Percentiles rank a stretch among this genome's conserved stretches.
These are phyloP conservation scores for Anoplophora glabripennis DNA, from an alignment of 1,140 invertebrate genomes.

Conservation along the genomic window DNA sequence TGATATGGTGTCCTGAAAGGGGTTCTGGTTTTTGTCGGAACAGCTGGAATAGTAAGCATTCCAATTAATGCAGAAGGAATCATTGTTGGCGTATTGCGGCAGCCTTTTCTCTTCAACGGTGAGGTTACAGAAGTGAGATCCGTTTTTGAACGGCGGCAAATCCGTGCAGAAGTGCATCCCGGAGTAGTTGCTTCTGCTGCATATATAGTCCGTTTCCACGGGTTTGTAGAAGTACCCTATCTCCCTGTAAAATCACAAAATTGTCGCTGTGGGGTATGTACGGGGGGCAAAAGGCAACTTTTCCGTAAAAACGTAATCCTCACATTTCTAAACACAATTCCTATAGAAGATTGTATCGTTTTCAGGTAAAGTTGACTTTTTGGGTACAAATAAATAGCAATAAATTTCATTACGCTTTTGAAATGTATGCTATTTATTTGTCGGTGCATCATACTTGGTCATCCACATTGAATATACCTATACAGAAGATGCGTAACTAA, in stretches of 20 bases:
- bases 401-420: too few relatives aligned
- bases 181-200: constrained; percentile 86
- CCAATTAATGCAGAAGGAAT: constrained; percentile 88
- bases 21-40: constrained; percentile 88
- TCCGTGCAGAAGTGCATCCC: constrained; percentile 92
- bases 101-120: constrained; percentile 41
- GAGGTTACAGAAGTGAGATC: constrained; percentile 65
- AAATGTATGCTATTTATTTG: too few relatives aligned
- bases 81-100: constrained; percentile 32
- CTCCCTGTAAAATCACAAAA: constrained; percentile 18
- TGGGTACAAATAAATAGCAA: too few relatives aligned
- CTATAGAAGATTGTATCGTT: too few relatives aligned
- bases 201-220: constrained; percentile 93
- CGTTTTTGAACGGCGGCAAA: constrained; percentile 76
- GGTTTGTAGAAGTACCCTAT: constrained; percentile 28
- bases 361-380: too few relatives aligned
- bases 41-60: constrained; percentile 98
- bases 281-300: too few relatives aligned
- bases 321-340: too few relatives aligned
- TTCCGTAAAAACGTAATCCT: too few relatives aligned
- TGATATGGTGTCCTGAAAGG: constrained; percentile 98
- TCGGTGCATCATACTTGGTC: too few relatives aligned
- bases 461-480: too few relatives aligned
- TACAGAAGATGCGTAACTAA: too few relatives aligned
- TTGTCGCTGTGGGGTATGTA: too few relatives aligned